Conservation (phyloP, 2,888 invertebrate species). For the Muschampia plurimacula region DNA sequence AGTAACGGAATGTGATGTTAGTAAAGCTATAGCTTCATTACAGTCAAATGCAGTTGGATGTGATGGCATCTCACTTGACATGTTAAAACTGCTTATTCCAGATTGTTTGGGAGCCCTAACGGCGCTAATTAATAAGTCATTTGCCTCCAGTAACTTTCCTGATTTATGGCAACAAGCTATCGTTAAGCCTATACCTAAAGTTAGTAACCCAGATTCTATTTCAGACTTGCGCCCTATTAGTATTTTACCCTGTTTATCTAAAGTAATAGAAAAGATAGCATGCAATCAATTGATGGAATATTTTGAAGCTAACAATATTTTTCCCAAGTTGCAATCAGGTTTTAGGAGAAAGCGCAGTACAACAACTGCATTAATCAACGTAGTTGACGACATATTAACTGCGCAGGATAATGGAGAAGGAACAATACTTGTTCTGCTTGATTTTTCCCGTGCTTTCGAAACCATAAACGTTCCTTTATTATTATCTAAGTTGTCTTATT, state of each 20-base stretch:
- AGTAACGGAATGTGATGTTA: background rate
- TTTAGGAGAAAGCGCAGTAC: background rate
- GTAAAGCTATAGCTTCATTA: background rate
- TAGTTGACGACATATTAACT: background rate
- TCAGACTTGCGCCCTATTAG: background rate
- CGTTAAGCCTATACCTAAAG: background rate
- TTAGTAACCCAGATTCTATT: background rate
- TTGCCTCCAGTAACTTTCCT: background rate
- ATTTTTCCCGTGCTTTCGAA: background rate
- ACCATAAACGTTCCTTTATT: background rate
- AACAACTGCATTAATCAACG: background rate
- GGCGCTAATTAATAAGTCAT: background rate
- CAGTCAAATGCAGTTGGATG: background rate
- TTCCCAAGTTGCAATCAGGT: background rate
- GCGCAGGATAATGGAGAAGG: background rate
- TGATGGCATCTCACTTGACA: background rate
- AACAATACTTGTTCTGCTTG: background rate
- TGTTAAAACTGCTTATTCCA: background rate
- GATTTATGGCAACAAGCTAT: slow-evolving; percentile 2
- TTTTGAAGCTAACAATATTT: background rate
- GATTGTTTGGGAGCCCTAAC: background rate
- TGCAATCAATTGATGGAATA: background rate
- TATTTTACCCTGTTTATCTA: background rate
- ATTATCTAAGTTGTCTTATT: background rate
- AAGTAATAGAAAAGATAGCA: background rate